phyloP scores from a whole-genome alignment of 2,797 vertebrate species.

The Acanthiza pusilla region DNA sequence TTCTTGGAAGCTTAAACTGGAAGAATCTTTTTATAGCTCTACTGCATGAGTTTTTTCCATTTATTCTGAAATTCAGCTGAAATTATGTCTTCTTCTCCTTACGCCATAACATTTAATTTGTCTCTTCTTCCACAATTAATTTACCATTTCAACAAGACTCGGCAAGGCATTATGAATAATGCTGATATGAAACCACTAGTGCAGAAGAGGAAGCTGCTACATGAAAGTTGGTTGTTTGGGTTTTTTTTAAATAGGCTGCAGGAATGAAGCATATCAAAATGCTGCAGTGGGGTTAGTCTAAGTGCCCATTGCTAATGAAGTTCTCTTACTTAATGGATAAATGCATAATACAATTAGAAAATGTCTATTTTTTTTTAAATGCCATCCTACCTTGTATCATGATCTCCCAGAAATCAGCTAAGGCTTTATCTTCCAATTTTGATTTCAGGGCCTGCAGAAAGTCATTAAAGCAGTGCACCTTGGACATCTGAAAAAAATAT shows the following conservation, averaged over 20 bases:
- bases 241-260: neutral
- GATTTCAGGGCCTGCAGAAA: slow-evolving; percentile 86
- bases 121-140: slow-evolving; percentile 17
- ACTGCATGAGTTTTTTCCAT: neutral
- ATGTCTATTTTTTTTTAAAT: neutral
- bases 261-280: neutral
- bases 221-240: neutral
- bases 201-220: neutral
- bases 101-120: slow-evolving; percentile 16
- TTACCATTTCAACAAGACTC: slow-evolving; percentile 15
- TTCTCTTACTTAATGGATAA: neutral
- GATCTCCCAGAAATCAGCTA: slow-evolving; percentile 93
- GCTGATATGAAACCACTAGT: neutral
- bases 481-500: slow-evolving; percentile 60
- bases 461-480: slow-evolving; percentile 84
- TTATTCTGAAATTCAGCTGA: slow-evolving; percentile 22
- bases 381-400: slow-evolving; percentile 83
- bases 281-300: neutral
- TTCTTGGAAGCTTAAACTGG: slow-evolving; percentile 6
- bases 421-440: slow-evolving; percentile 79
- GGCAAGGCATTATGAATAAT: neutral
- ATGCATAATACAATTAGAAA: neutral
- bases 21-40: slow-evolving; percentile 22
- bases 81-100: neutral
- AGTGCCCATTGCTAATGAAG: neutral